Conservation (phyloP, 2,113 vertebrate genomes). For the Oceanites oceanicus region DNA sequence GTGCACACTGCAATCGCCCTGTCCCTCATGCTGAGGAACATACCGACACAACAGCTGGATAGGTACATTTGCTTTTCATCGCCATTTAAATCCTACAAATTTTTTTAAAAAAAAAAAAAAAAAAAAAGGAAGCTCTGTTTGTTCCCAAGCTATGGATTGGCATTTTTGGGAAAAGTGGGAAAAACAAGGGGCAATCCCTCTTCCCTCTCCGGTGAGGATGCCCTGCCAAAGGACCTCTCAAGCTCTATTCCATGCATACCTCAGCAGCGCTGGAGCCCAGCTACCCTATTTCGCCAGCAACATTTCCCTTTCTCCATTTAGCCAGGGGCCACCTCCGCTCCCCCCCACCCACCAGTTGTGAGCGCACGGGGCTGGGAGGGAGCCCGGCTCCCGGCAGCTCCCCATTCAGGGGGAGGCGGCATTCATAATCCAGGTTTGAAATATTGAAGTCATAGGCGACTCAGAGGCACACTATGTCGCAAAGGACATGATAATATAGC, state of each 20-base stretch:
- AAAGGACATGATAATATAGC: constrained; percentile 45
- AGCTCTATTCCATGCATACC: not conserved
- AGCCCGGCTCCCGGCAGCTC: not conserved
- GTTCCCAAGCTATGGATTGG: not conserved
- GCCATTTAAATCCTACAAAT: not conserved
- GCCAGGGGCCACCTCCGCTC: not conserved
- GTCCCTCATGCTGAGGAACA: not conserved
- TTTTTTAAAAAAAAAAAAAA: not conserved
- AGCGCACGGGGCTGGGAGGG: not conserved
- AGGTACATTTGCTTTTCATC: not conserved
- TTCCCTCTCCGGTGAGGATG: not conserved
- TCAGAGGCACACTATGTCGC: constrained; percentile 16
- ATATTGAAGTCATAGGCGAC: not conserved
- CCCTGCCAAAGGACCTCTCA: not conserved
- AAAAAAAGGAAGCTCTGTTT: not conserved
- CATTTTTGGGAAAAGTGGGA: not conserved
- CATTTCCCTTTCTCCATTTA: not conserved
- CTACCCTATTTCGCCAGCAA: not conserved
- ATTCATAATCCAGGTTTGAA: constrained; percentile 22
- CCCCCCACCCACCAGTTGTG: not conserved
- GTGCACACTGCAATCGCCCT: not conserved
- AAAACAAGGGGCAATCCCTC: not conserved
- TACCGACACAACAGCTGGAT: not conserved
- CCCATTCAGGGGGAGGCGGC: fast-evolving
- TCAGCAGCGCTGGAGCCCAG: not conserved